Evolutionary conservation across 2,888 invertebrate species (phyloP).

Genomic region (Conomelus anceps): DNA sequence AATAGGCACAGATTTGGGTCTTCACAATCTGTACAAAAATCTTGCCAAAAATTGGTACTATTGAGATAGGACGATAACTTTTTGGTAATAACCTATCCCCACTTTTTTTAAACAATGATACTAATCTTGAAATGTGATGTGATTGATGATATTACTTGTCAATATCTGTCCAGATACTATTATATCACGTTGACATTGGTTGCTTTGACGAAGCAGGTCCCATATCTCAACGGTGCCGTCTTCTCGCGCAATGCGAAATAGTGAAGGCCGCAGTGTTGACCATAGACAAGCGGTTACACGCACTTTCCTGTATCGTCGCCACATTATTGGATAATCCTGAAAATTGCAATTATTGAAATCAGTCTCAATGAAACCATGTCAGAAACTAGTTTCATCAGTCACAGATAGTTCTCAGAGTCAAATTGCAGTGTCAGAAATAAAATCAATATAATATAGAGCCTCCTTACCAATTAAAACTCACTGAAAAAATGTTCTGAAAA

Average conservation of each 20-base stretch:
- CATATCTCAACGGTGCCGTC: slow-evolving; percentile 33
- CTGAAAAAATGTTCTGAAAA: no score
- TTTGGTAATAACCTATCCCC: no score
- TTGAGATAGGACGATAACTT: no score
- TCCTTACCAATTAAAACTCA: no score
- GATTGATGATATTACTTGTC: slow-evolving; percentile 17
- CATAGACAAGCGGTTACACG: slow-evolving; percentile 29
- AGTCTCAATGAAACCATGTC: not conserved
- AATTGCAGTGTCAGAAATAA: no score
- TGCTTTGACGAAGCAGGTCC: slow-evolving; percentile 31
- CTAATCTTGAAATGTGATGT: not conserved
- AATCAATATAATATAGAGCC: no score
- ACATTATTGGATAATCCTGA: slow-evolving; percentile 30
- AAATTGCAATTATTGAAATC: not conserved
- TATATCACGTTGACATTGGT: slow-evolving; percentile 27
- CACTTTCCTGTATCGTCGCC: slow-evolving; percentile 28
- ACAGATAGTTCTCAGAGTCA: not conserved
- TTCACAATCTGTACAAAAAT: no score
- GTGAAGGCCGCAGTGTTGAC: slow-evolving; percentile 28
- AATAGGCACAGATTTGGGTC: no score
- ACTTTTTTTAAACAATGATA: not conserved
- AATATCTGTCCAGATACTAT: slow-evolving; percentile 22
- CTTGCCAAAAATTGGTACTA: no score
- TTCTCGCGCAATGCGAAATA: slow-evolving; percentile 30
- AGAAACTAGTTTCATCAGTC: not conserved